Conservation (phyloP, 2,888 invertebrate species). For the Acleris literana region DNA sequence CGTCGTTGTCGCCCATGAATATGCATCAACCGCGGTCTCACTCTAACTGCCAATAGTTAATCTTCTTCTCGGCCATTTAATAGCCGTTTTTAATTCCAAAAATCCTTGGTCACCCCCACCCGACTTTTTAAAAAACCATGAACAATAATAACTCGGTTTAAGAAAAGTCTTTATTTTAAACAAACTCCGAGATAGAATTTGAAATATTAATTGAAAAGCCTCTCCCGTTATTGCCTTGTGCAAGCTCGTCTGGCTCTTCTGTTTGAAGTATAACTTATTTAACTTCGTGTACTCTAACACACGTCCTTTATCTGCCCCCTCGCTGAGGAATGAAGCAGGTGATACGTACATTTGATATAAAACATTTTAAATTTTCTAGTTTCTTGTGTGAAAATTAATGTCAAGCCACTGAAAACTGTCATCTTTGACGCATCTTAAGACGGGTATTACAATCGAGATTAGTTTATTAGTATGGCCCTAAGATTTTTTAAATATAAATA, state of each 20-base stretch:
- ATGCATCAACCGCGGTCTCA: slow-evolving; percentile 56
- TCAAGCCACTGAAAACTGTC: too few species aligned
- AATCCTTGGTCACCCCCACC: background rate
- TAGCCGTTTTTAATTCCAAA: slow-evolving; percentile 49
- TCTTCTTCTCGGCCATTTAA: slow-evolving; percentile 55
- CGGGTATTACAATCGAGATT: too few species aligned
- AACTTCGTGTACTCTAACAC: slow-evolving; percentile 11
- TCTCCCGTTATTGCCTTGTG: background rate
- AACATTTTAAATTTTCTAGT: too few species aligned
- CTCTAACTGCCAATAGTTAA: slow-evolving; percentile 55
- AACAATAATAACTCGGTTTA: background rate
- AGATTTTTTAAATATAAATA: too few species aligned
- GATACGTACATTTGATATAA: too few species aligned
- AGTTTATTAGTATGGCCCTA: too few species aligned
- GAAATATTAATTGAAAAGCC: slow-evolving; percentile 1
- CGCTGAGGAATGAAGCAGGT: background rate
- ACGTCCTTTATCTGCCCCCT: slow-evolving; percentile 16
- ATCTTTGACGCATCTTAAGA: too few species aligned
- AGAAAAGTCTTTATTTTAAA: background rate
- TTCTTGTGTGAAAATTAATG: too few species aligned
- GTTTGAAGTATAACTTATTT: slow-evolving; percentile 28
- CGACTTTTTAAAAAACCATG: background rate
- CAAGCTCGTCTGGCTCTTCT: slow-evolving; percentile 10
- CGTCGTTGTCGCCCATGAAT: slow-evolving; percentile 57
- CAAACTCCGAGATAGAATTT: background rate